Percentiles rank a stretch among this genome's conserved stretches.
Conservation (phyloP, 2,888 invertebrate genomes). For the Drosophila kokeensis region DNA sequence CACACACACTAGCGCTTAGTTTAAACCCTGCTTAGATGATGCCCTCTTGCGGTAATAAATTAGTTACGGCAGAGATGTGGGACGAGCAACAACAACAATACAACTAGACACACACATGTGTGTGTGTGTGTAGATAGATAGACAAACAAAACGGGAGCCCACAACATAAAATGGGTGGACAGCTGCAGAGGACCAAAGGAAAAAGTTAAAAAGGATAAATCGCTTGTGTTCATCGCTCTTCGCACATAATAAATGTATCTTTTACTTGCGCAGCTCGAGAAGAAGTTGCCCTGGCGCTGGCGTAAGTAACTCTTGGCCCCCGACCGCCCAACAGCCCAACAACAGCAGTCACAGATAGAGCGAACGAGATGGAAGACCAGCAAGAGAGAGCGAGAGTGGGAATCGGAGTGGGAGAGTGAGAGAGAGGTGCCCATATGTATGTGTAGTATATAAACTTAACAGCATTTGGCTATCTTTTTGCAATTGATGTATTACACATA, state of each 20-base stretch:
- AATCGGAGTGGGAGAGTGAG: neutral
- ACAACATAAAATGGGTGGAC: slow-evolving; percentile 49
- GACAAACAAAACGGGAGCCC: slow-evolving; percentile 40
- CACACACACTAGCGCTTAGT: slow-evolving; percentile 24
- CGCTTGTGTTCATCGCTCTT: slow-evolving; percentile 83
- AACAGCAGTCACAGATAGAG: slow-evolving; percentile 18
- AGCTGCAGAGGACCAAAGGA: slow-evolving; percentile 53
- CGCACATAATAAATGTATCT: slow-evolving; percentile 83
- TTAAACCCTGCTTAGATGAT: slow-evolving; percentile 72
- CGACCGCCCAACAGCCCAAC: slow-evolving; percentile 34
- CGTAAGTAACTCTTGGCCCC: slow-evolving; percentile 73
- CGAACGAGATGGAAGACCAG: slow-evolving; percentile 9
- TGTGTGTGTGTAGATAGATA: slow-evolving; percentile 15
- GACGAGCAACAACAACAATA: slow-evolving; percentile 42
- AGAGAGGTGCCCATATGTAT: slow-evolving; percentile 29
- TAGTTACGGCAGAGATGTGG: slow-evolving; percentile 72
- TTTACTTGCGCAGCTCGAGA: slow-evolving; percentile 77
- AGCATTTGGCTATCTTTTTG: slow-evolving; percentile 83
- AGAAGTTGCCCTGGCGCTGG: slow-evolving; percentile 48
- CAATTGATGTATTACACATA: slow-evolving; percentile 84
- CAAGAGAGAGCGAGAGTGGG: neutral
- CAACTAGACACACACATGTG: slow-evolving; percentile 13
- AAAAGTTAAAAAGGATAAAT: slow-evolving; percentile 83
- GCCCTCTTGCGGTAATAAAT: slow-evolving; percentile 74
- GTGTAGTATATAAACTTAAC: slow-evolving; percentile 80